Evolutionary conservation across 2,797 vertebrate species (phyloP), one percentile per base, ranked within the genome.

Genomic region (Cynodonichthys magdalenae): DNA sequence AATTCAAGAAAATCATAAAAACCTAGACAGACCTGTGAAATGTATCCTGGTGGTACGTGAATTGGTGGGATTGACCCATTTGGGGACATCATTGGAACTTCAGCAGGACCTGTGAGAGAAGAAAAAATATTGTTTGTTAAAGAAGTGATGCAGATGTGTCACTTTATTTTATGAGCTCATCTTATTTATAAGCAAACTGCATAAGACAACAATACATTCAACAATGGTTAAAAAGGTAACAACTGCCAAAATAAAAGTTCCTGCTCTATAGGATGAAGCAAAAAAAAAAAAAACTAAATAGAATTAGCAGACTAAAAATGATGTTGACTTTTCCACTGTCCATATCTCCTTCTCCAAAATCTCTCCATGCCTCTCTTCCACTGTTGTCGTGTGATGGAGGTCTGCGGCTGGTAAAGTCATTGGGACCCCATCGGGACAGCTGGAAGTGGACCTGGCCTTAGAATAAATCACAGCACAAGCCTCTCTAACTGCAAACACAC

Each of bases 1-100:
- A 20, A 52, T 15, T 17, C 28, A 59, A 24, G 5, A 14, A 34
- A 58, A 44, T 57, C 11, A 63, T 42, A 56, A 24, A 61, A 27
- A 59, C 36, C 66, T 19, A 45, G 27, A 77, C 83, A 59, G 89
- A 98, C 97, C 96, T 98, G 97, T 85, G 97, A 99, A 91, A 99
- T 97, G 82, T 99, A 99, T 82, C 97, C 97, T 0, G 96, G 97
- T 83, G 97, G 97, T 31, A 99, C 96, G 24, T 99, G 97, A 80
- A 99, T 99, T 66, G 97, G 96, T 66, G 97, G 97, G 77, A 99
- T 99, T 56, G 96, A 99, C 72, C 97, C 96, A 79, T 98, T 97
- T 39, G 97, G 97, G 83, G 97, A 99, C 96, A 99, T 96, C 97
- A 99, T 99, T 68, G 97, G 97, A 89, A 99, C 97, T 84, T 99